Percentiles rank a stretch among this genome's conserved stretches.
Evolutionary conservation across 2,888 invertebrate genomes (phyloP).

Genomic region (Teleogryllus oceanicus): DNA sequence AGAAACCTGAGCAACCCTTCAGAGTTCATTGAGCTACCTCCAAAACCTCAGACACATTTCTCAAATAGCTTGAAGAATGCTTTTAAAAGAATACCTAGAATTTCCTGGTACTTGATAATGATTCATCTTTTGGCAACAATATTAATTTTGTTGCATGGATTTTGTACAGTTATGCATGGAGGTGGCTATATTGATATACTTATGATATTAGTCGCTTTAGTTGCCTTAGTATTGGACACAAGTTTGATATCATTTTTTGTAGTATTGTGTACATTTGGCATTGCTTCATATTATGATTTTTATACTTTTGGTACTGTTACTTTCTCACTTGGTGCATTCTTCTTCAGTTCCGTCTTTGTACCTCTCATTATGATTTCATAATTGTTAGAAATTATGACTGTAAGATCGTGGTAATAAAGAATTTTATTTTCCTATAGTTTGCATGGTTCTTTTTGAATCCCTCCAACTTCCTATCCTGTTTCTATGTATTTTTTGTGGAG

Average conservation of each 20-base stretch:
- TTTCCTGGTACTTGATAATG: neutral
- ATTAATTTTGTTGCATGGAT: neutral
- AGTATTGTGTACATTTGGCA: neutral
- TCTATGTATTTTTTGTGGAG: too few species aligned
- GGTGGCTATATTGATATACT: neutral
- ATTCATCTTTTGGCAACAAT: neutral
- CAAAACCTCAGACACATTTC: too few species aligned
- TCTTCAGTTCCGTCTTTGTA: neutral
- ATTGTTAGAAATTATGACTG: neutral
- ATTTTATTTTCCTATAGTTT: neutral
- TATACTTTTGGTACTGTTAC: neutral
- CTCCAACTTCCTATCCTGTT: neutral
- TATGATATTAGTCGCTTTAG: neutral
- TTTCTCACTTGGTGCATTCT: neutral
- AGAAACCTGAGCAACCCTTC: neutral
- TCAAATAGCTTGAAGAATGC: too few species aligned
- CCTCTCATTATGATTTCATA: neutral
- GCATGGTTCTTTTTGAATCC: slow-evolving; percentile 9
- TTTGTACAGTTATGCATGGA: neutral
- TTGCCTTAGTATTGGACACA: neutral
- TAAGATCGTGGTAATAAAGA: neutral
- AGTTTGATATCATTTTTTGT: slow-evolving; percentile 6
- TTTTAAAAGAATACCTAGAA: too few species aligned
- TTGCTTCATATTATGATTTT: slow-evolving; percentile 1
- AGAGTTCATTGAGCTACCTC: too few species aligned